Evolutionary conservation across 2,888 invertebrate genomes (phyloP).

Genomic region (Drosophila diplacantha): DNA sequence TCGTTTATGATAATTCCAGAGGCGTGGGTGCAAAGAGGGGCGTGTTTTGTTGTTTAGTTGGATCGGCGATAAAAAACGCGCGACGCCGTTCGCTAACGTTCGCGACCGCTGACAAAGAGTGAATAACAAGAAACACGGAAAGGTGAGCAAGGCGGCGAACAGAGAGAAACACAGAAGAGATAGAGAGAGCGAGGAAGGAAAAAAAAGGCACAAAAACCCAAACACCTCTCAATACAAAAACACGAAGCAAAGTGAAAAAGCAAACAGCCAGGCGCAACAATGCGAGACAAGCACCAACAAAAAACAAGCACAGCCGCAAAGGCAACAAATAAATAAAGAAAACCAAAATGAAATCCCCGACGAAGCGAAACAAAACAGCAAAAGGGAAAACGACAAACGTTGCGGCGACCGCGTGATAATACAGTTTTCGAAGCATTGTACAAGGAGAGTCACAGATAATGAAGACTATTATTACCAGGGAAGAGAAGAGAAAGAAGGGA

Average conservation of each 20-base stretch:
- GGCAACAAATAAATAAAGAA: constrained; percentile 20
- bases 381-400: constrained; percentile 31
- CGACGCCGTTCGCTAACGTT: constrained; percentile 60
- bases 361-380: constrained; percentile 32
- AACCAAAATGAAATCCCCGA: constrained; percentile 28
- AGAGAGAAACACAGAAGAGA: background rate
- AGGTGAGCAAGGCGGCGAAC: constrained; percentile 9
- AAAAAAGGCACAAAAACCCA: constrained; percentile 30
- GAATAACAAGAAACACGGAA: constrained; percentile 56
- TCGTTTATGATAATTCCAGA: constrained; percentile 37
- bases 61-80: constrained; percentile 50
- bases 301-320: constrained; percentile 22
- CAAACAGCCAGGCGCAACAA: constrained; percentile 47
- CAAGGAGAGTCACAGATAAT: background rate
- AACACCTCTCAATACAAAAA: constrained; percentile 33
- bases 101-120: constrained; percentile 63
- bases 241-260: constrained; percentile 50
- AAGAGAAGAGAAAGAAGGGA: background rate
- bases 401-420: constrained; percentile 49
- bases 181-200: constrained; percentile 29
- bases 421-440: constrained; percentile 47
- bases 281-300: constrained; percentile 35
- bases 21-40: constrained; percentile 28
- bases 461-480: background rate
- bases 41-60: constrained; percentile 15